Base-by-base conservation (phyloP, 1,140 invertebrate genomes). In the Atta texana region DNA sequence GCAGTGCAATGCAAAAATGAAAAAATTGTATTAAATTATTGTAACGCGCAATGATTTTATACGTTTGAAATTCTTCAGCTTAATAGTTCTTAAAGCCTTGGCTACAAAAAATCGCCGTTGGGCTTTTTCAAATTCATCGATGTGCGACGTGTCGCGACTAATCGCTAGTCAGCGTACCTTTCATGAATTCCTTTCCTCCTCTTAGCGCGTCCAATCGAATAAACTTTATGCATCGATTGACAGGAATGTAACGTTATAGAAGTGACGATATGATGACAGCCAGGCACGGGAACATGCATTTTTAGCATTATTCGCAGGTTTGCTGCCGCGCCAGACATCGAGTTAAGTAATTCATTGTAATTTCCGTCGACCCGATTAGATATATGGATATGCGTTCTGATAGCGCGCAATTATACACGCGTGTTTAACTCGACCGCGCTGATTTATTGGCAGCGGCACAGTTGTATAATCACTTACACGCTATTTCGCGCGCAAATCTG, bases 321-420 rank as follows among this genome's bases (percentile, higher is more conserved):
- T 1, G 66, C 5, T 14, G 66, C 21, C 51, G 21, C 8, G 64
- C 57, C 24, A 18, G 16, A 51, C 28, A 34, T 16, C 78, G 34
- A 49, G 68, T 57, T 82, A 84, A 84, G 80, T 84, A 74, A 81
- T 81, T 81, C 34, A 66, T 71, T 81, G 78, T 31, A 81, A 84
- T 84, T 75, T 51, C 69, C 80, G 68, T 10, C 80, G 55, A 75
- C 69, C 55, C 80, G 55, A 84, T 84, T 84, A 75, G 24, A 74
- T 55, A 44, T 31, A 61, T 74, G 77, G 63, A 71, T 82, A 84
- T 24, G 69, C 69, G 69, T 75, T 75, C 69, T 84, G 55, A 63
- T 75, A 61, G 55, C 44, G 57, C 55, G 18, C 53, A 78, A 87
- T 88, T 85, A 74, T 82, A 74, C 78, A 64, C 78, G 57, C 68